A percentile compares a stretch with the other conserved stretches of the same genome.
These are phyloP conservation scores for Branchipolynoe longqiensis DNA, from an alignment of 2,888 invertebrate species.

Conservation along the genomic window DNA sequence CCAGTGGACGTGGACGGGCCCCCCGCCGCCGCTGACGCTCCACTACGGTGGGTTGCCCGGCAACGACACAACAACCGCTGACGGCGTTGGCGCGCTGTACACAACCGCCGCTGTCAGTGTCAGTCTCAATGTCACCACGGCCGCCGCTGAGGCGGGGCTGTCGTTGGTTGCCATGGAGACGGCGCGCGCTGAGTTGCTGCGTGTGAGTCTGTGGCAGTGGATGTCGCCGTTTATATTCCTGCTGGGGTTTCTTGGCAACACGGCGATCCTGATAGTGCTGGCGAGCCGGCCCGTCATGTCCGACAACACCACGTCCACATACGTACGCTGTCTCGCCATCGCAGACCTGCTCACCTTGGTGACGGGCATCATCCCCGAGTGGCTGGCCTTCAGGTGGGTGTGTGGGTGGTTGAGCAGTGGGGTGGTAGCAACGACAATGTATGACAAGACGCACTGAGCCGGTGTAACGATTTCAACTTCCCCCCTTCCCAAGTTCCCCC, in stretches of 20 bases:
- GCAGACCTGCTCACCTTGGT: slow-evolving; percentile 67
- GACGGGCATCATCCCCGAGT: slow-evolving; percentile 69
- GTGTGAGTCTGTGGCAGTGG: slow-evolving; percentile 65
- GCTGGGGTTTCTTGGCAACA: slow-evolving; percentile 68
- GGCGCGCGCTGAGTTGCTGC: slow-evolving; percentile 28
- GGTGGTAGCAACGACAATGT: too few relatives aligned
- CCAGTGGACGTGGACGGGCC: too few relatives aligned
- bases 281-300: slow-evolving; percentile 64
- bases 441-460: too few relatives aligned
- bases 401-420: too few relatives aligned
- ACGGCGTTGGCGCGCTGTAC: not conserved
- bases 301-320: slow-evolving; percentile 68
- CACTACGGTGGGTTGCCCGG: too few relatives aligned
- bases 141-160: not conserved
- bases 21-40: too few relatives aligned
- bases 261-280: slow-evolving; percentile 65
- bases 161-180: slow-evolving; percentile 1
- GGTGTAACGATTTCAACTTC: too few relatives aligned
- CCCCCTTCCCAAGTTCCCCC: too few relatives aligned
- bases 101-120: not conserved
- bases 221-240: slow-evolving; percentile 67
- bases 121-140: not conserved
- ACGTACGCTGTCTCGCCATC: slow-evolving; percentile 68
- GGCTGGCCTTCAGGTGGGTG: slow-evolving; percentile 66
- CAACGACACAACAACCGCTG: too few relatives aligned